Conservation (phyloP, 2,888 invertebrate species). For the Bhutanitis thaidina region DNA sequence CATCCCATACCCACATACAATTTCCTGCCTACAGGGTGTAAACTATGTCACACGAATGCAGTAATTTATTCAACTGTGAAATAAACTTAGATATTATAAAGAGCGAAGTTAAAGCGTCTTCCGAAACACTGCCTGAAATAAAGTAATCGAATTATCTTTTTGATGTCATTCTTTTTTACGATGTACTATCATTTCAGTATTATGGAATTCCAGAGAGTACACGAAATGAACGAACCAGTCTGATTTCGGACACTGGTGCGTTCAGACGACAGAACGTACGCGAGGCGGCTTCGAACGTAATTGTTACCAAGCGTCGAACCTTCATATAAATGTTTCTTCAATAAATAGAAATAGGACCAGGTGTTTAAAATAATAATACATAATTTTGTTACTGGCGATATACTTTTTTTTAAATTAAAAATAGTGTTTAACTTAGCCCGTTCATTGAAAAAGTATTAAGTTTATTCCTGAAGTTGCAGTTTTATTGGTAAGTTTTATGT, state of each 20-base stretch:
- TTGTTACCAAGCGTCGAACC: not conserved
- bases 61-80: too few relatives aligned
- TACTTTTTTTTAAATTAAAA: not conserved
- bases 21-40: too few relatives aligned
- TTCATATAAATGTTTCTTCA: not conserved
- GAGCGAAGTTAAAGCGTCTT: too few relatives aligned
- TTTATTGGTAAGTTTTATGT: not conserved
- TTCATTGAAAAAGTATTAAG: too few relatives aligned
- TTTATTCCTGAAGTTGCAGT: not conserved
- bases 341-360: not conserved
- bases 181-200: constrained; percentile 5
- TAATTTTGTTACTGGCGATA: not conserved
- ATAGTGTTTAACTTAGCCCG: too few relatives aligned
- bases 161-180: constrained; percentile 5
- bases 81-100: not conserved
- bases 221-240: constrained; percentile 1
- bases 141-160: constrained; percentile 2
- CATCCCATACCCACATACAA: too few relatives aligned
- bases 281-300: not conserved
- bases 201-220: not conserved
- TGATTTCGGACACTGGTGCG: not conserved
- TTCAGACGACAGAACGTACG: not conserved
- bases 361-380: not conserved
- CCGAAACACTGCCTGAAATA: not conserved
- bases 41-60: too few relatives aligned